Evolutionary conservation across 2,888 invertebrate species (phyloP), one percentile per base, ranked within the genome.

Genomic region (Apocheima hispidaria): DNA sequence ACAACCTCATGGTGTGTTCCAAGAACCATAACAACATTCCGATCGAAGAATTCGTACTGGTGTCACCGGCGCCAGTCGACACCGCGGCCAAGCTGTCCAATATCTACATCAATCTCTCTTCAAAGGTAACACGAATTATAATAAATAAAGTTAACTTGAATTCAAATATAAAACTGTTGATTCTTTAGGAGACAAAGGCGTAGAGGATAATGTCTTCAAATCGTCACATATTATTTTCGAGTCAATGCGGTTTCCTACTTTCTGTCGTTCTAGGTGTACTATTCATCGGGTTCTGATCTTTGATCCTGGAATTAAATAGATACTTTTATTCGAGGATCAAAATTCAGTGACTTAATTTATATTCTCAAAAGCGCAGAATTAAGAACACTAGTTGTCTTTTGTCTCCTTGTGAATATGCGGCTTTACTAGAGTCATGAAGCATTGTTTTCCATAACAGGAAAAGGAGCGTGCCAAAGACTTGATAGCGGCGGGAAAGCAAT

Each of bases 1-100:
- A 99, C 89, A 99, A 99, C 85, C 93, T 99, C 77, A 99, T 99
- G 98, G 97, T 99, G 35, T 98, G 98, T 86, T 98, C 98, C 21
- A 99, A 99, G 87, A 97, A 97, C 90, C 95, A 98, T 90, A 97
- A 98, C 81, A 99, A 99, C 87, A 96, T 97, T 78, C 99, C 99
- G 0, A 97, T 99, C 66, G 98, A 99, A 83, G 99, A 99, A 85
- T 99, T 99, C 86, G 97, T 99, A 23, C 93, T 99, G 61, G 97
- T 99, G n/a, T 99, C 99, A 0, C 98, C 99, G n/a, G 99, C 99
- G 3, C 99, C 99, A 0, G 99, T 99, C 26, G 99, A 99, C 84
- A 98, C 99, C 12, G 99, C 99, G 18, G 99, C 99, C 59, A 99
- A 99, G 90, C 93, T 99, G 69, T 99, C 99, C 0, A 97, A 97